These are phyloP conservation scores for Linepithema humile DNA, from an alignment of 1,140 invertebrate genomes.

Conservation along the genomic window DNA sequence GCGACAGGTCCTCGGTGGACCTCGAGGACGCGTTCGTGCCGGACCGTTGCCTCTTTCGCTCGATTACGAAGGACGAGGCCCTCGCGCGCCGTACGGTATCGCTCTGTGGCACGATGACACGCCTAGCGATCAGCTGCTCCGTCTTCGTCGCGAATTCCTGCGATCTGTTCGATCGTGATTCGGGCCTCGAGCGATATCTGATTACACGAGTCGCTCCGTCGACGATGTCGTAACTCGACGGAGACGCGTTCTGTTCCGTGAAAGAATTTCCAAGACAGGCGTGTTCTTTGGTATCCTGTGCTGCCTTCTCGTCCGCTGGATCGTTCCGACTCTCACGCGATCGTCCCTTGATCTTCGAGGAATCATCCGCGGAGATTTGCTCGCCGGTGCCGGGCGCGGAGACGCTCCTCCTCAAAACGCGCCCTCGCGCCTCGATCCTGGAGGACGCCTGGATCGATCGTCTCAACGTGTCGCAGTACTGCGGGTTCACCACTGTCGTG, in stretches of 20 bases:
- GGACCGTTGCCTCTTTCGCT: slow-evolving; percentile 59
- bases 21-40: slow-evolving; percentile 51
- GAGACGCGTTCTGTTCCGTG: neutral
- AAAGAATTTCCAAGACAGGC: neutral
- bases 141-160: slow-evolving; percentile 66
- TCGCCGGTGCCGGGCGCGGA: slow-evolving; percentile 61
- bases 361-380: neutral
- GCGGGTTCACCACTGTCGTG: slow-evolving; percentile 58
- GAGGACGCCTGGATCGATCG: slow-evolving; percentile 34
- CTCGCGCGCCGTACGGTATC: slow-evolving; percentile 50
- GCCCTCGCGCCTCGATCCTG: slow-evolving; percentile 33
- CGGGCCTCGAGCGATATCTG: slow-evolving; percentile 59
- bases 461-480: slow-evolving; percentile 58
- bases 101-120: slow-evolving; percentile 7
- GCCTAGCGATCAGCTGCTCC: slow-evolving; percentile 68
- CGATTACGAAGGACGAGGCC: slow-evolving; percentile 70
- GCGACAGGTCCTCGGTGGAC: slow-evolving; percentile 62
- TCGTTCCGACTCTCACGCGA: slow-evolving; percentile 3
- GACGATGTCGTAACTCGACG: neutral
- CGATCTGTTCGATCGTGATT: slow-evolving; percentile 27
- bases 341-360: slow-evolving; percentile 26
- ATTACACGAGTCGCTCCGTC: slow-evolving; percentile 42
- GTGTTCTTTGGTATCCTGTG: slow-evolving; percentile 36
- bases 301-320: neutral
- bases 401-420: slow-evolving; percentile 44